Evolutionary conservation across 1,140 invertebrate genomes (phyloP), one percentile per base, ranked within the genome.

Genomic region (Dinothrombium tinctorium): DNA sequence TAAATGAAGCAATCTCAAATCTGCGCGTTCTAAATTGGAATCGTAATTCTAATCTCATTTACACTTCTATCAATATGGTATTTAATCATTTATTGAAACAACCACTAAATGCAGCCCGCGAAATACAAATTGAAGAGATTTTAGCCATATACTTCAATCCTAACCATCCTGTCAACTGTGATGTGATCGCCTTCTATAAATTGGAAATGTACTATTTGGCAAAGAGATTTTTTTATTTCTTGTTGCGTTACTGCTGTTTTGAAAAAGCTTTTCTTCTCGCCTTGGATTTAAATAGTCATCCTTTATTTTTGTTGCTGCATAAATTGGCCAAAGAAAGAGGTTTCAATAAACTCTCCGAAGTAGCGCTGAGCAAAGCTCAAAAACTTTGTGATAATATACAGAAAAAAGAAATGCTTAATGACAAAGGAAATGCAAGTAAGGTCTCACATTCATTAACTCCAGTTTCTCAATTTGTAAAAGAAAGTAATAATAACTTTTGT

Each of bases 181-280:
- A 37, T 17, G 42, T 49, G 22, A 20, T 45, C 21, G 37, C 43
- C 29, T 20, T 47, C 8, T 49, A 49, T 36, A 21, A 43, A 23
- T 36, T 36, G 8, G 39, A 40, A 40, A 41, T 50, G 29, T 32
- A 40, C 37, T 44, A 40, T 14, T 32, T 50, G 17, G 49, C 49
- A 11, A 49, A 46, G 17, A 33, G 49, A 15, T 50, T 49, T 36
- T 50, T 50, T 20, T 46, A 46, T 40, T 45, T 46, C 39, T 31
- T 50, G 1, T 17, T 49, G 15, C 45, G 44, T 25, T 33, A 46
- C 32, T 28, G 43, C 14, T 40, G 42, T 9, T 42, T 47, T 28
- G 33, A 43, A 22, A 49, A 49, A 46, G 49, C 49, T 8, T 50
- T 45, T 45, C 36, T 45, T 40, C 31, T 50, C 33, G 49, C 44